A percentile compares a stretch with the other conserved stretches of the same genome.
Conservation (phyloP, 2,113 vertebrate genomes). For the Chunga burmeisteri region DNA sequence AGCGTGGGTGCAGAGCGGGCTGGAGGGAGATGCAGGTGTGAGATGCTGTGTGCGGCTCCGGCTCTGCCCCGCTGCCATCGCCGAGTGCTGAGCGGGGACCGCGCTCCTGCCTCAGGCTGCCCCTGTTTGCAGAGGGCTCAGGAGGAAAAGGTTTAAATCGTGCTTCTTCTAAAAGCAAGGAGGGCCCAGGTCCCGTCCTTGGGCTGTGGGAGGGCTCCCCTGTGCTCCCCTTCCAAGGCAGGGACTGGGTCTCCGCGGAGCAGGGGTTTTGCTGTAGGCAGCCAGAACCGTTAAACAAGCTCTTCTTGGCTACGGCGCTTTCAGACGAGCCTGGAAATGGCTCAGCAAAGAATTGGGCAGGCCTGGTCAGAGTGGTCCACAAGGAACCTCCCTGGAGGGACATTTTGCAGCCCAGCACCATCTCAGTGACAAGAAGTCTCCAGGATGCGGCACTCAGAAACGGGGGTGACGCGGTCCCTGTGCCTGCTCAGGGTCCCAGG, state of each 20-base stretch:
- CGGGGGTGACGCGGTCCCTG: neutral
- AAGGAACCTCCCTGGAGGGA: neutral
- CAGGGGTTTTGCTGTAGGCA: neutral
- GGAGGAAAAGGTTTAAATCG: neutral
- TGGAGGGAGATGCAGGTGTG: neutral
- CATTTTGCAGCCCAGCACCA: fast-evolving
- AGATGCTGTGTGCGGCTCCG: fast-evolving
- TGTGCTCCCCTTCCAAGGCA: neutral
- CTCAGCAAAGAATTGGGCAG: neutral
- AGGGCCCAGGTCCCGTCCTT: neutral
- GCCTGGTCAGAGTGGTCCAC: no score
- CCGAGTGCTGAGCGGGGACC: neutral
- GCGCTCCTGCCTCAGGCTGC: neutral
- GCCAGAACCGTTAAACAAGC: neutral
- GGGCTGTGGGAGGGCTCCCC: neutral
- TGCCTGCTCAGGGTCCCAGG: neutral
- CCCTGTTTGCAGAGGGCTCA: neutral
- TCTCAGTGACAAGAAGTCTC: neutral
- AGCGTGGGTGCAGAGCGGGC: neutral
- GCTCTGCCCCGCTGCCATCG: neutral
- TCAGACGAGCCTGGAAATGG: neutral
- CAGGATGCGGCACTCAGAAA: neutral
- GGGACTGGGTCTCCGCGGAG: neutral
- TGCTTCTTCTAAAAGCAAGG: neutral
- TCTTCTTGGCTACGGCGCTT: neutral